Percentiles rank a stretch among this genome's conserved stretches.
phyloP scores from a whole-genome alignment of 2,888 invertebrate species.

The Buathra laborator region DNA sequence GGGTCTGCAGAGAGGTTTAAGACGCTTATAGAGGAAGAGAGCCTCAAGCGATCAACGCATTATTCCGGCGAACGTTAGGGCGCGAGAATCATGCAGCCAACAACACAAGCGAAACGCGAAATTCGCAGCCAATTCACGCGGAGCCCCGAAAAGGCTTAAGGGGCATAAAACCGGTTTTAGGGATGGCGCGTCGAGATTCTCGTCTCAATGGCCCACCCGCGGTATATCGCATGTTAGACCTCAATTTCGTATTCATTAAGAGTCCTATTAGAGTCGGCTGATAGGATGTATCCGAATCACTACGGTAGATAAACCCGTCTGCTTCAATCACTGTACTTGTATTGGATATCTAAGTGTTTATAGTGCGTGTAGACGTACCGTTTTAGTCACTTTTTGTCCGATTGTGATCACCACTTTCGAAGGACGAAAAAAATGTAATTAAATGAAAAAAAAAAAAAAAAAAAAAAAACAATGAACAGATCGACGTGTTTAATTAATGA shows the following conservation, averaged over 20 bases:
- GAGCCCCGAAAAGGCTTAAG: slow-evolving; percentile 39
- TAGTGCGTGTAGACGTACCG: neutral
- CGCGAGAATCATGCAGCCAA: neutral
- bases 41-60: slow-evolving; percentile 49
- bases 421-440: no score
- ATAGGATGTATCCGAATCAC: slow-evolving; percentile 56
- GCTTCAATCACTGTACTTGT: neutral
- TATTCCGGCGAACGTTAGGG: slow-evolving; percentile 48
- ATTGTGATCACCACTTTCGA: no score
- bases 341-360: neutral
- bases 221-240: slow-evolving; percentile 68
- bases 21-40: slow-evolving; percentile 1
- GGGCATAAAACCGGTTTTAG: slow-evolving; percentile 70
- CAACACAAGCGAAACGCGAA: slow-evolving; percentile 51
- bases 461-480: no score
- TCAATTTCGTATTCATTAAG: slow-evolving; percentile 72
- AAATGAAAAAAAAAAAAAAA: no score
- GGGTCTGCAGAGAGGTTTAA: slow-evolving; percentile 24
- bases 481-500: no score
- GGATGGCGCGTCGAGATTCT: slow-evolving; percentile 50
- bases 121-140: slow-evolving; percentile 69
- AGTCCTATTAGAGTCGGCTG: slow-evolving; percentile 64
- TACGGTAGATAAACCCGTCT: slow-evolving; percentile 32
- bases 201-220: slow-evolving; percentile 61
- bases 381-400: no score